Evolutionary conservation across 2,113 vertebrate genomes (phyloP).

Genomic region (Sander lucioperca): DNA sequence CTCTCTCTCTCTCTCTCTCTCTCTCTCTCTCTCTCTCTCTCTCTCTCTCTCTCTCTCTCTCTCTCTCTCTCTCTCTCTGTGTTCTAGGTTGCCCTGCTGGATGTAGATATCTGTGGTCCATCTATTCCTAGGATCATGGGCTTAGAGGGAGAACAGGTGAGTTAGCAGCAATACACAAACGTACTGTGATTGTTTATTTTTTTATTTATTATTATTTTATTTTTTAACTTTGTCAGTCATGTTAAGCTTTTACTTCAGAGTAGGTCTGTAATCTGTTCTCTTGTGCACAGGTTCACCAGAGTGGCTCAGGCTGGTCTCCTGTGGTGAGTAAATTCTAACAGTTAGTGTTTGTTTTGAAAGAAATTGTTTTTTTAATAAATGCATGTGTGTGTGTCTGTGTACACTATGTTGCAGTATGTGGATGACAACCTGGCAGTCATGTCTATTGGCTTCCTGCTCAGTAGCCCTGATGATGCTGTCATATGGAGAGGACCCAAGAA

Average conservation of each 20-base stretch:
- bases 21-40: background rate
- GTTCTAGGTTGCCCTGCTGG: conserved; percentile 91
- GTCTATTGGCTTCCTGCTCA: conserved; percentile 96
- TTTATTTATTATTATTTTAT: too few relatives aligned
- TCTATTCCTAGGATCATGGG: conserved; percentile 97
- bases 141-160: conserved; percentile 94
- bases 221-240: too few relatives aligned
- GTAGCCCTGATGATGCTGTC: conserved; percentile 95
- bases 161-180: background rate
- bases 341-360: background rate
- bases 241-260: background rate
- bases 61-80: background rate
- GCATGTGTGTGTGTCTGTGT: background rate
- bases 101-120: conserved; percentile 96
- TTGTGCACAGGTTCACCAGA: conserved; percentile 93
- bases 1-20: background rate
- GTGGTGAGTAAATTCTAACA: conserved; percentile 88
- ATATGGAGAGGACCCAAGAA: conserved; percentile 99
- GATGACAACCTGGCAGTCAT: conserved; percentile 96
- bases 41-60: background rate
- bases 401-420: conserved; percentile 86
- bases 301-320: conserved; percentile 98
- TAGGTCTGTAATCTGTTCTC: background rate
- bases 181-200: too few relatives aligned
- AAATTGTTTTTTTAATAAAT: background rate